Base-by-base conservation (phyloP, 2,113 vertebrate species). In the Halcyon malimbica region DNA sequence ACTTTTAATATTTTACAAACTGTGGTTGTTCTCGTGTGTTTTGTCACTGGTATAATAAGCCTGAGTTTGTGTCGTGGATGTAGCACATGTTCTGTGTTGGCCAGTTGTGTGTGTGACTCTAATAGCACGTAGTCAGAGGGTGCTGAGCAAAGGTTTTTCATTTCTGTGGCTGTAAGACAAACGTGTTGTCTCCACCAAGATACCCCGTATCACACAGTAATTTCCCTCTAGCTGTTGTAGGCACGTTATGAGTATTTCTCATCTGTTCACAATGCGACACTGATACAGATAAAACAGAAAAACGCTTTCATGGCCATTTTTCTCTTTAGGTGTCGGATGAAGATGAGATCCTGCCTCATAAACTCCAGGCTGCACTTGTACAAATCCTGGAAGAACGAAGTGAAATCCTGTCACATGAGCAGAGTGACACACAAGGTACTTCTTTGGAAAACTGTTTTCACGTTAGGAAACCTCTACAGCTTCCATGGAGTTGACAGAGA, bases 291-390 rank as follows among this genome's bases (percentile, higher is more conserved):
- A 4, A 23, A 78, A 92, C 33, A 41, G 29, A 71, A 4, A 79
- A 92, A 26, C 39, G 26, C 83, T 92, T 56, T 53, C 29, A 9
- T 67, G 70, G 62, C 56, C 9, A 4, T 78, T 90, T 93, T 39
- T 87, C 56, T 93, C 59, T 65, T 63, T 89, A 99, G 99, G 96
- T 99, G 13, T 99, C 99, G 19, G 99, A 99, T 87, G 99, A 99
- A 92, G 98, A 99, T 74, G 99, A 99, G 95, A 99, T 99, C 97
- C 96, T 99, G 92, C 99, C 99, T 92, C 99, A 98, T 92, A 99
- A 99, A 94, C 99, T 99, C 46, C 99, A 99, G 93, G 99, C 99
- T 50, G 99, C 99, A 0, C 98, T 99, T 85, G 98, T 98, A 65
- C 99, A 99, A 96, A 98, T 99, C 97, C 98, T 99, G 95, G 99